Conservation (phyloP, 2,113 vertebrate genomes). For the Myanophis thanlyinensis region DNA sequence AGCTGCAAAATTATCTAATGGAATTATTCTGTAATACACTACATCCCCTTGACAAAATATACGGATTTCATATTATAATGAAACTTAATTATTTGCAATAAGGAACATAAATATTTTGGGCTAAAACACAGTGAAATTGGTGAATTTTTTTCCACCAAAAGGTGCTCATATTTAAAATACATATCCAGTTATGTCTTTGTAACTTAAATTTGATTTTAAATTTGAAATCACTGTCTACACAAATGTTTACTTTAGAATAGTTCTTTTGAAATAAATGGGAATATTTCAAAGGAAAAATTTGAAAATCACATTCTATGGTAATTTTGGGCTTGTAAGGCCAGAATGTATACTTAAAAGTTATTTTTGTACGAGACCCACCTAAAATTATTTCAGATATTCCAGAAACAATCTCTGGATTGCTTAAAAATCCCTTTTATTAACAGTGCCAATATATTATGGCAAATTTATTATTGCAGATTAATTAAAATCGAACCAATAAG, state of each 20-base stretch:
- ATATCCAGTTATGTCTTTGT: background rate
- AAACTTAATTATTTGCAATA: background rate
- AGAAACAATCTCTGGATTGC: background rate
- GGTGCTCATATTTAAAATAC: background rate
- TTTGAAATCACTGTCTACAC: background rate
- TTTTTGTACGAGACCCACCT: background rate
- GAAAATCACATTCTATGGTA: background rate
- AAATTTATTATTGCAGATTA: background rate
- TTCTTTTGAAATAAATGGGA: background rate
- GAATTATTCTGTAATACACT: background rate
- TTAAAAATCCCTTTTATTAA: background rate
- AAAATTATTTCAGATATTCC: background rate
- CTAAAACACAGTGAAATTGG: background rate
- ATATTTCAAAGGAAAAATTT: background rate
- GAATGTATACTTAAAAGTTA: background rate
- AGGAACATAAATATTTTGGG: background rate
- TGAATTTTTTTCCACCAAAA: background rate
- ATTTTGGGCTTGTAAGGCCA: background rate
- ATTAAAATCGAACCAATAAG: background rate
- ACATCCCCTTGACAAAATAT: constrained; percentile 26
- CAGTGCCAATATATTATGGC: background rate
- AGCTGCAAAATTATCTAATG: background rate
- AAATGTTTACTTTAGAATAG: background rate
- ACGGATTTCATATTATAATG: background rate
- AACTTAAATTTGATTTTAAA: background rate